phyloP scores from a whole-genome alignment of 2,113 vertebrate genomes.

The Cavia porcellus region DNA sequence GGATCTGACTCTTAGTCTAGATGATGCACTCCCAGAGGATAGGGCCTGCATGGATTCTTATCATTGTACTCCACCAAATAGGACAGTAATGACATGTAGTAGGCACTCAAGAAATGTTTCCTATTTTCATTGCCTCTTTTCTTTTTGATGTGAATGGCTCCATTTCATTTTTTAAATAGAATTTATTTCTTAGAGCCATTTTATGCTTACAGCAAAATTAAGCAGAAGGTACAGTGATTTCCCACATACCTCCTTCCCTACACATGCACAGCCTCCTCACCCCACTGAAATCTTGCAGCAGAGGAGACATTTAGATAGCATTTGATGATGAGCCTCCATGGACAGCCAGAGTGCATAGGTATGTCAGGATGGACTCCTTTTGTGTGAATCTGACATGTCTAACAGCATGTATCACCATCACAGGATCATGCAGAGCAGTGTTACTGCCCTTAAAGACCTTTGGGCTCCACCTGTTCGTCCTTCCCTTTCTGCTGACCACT shows the following conservation, averaged over 20 bases:
- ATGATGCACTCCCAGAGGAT: neutral
- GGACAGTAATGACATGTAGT: neutral
- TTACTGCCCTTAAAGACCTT: neutral
- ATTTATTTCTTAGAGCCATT: constrained; percentile 14
- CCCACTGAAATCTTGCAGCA: neutral
- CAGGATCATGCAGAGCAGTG: neutral
- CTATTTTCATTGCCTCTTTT: neutral
- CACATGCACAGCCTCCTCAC: too few relatives aligned
- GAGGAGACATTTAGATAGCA: neutral
- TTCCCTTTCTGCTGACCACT: neutral
- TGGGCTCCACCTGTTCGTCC: neutral
- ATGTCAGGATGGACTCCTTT: neutral
- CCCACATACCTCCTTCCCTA: neutral
- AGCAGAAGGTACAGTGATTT: neutral
- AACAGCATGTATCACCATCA: neutral
- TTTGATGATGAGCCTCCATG: neutral
- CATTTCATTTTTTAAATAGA: constrained; percentile 18
- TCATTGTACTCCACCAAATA: neutral
- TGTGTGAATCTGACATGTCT: neutral
- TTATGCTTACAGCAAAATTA: neutral
- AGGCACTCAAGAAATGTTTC: neutral
- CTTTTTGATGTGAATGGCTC: neutral
- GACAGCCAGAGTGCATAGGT: neutral
- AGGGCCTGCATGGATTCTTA: neutral
- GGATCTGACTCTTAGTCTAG: neutral